Evolutionary conservation across 2,888 invertebrate genomes (phyloP).

Genomic region (Meiosimyza decipiens): DNA sequence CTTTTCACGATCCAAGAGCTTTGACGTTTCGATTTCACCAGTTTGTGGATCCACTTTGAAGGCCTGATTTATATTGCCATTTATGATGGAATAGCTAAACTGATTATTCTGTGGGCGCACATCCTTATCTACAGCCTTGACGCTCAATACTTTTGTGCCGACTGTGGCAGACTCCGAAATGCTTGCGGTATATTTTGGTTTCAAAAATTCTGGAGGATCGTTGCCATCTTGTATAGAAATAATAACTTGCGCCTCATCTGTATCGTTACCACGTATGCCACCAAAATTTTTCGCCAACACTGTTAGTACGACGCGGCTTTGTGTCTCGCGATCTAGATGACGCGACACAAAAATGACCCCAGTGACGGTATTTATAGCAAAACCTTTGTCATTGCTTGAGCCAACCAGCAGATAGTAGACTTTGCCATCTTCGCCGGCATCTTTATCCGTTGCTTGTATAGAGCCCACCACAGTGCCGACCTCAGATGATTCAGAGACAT

Average conservation of each 20-base stretch:
- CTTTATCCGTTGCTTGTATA: constrained; percentile 89
- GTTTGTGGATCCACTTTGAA: constrained; percentile 90
- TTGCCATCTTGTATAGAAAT: constrained; percentile 96
- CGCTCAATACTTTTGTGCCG: constrained; percentile 80
- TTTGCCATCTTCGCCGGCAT: constrained; percentile 86
- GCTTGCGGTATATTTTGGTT: constrained; percentile 79
- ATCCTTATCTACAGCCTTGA: constrained; percentile 91
- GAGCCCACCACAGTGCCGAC: constrained; percentile 87
- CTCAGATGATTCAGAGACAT: constrained; percentile 91
- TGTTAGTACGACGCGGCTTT: constrained; percentile 87
- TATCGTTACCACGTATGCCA: constrained; percentile 93
- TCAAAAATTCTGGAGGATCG: constrained; percentile 93
- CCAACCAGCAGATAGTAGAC: constrained; percentile 94
- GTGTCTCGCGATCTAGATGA: constrained; percentile 86
- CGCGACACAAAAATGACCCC: constrained; percentile 87
- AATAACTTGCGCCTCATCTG: constrained; percentile 93
- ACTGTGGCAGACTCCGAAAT: constrained; percentile 83
- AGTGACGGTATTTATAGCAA: constrained; percentile 84
- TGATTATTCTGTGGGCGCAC: constrained; percentile 91
- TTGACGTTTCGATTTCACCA: constrained; percentile 84
- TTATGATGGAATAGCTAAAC: constrained; percentile 89
- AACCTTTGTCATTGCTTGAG: constrained; percentile 91
- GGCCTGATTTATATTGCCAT: constrained; percentile 83
- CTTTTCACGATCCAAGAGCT: constrained; percentile 83
- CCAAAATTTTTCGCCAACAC: constrained; percentile 96